Evolutionary conservation across 2,113 vertebrate species (phyloP).

Genomic region (Zeus faber): DNA sequence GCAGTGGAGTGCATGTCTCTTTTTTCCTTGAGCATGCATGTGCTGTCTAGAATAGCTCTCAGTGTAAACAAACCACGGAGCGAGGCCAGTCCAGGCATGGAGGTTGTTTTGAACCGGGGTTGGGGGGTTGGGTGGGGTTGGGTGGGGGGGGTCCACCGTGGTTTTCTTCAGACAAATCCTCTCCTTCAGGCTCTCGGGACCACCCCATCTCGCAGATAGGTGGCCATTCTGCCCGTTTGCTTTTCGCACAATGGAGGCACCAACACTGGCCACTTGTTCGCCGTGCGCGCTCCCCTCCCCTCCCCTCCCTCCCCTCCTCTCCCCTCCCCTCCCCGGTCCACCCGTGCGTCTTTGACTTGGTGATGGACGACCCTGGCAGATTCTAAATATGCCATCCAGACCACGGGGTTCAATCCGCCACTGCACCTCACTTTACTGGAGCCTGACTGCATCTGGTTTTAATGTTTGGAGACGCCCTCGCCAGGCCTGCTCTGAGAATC

Average conservation of each 20-base stretch:
- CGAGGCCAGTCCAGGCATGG: constrained; percentile 41
- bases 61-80: constrained; percentile 63
- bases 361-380: constrained; percentile 57
- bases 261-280: constrained; percentile 16
- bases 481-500: constrained; percentile 19
- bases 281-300: constrained; percentile 19
- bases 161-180: constrained; percentile 52
- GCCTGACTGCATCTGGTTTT: constrained; percentile 63
- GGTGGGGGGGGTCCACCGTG: constrained; percentile 46
- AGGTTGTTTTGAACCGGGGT: constrained; percentile 50
- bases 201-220: constrained; percentile 48
- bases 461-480: constrained; percentile 55
- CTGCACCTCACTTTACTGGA: constrained; percentile 39
- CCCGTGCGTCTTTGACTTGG: constrained; percentile 26
- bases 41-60: constrained; percentile 53
- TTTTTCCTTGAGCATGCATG: background rate
- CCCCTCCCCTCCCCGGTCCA: background rate
- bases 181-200: constrained; percentile 29
- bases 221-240: constrained; percentile 57
- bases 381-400: constrained; percentile 57
- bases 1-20: constrained; percentile 1
- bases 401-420: constrained; percentile 34
- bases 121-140: too few species aligned
- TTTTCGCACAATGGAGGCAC: constrained; percentile 39
- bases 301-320: constrained; percentile 16